phyloP scores from a whole-genome alignment of 2,113 vertebrate genomes.

The Diphyllodes magnificus region DNA sequence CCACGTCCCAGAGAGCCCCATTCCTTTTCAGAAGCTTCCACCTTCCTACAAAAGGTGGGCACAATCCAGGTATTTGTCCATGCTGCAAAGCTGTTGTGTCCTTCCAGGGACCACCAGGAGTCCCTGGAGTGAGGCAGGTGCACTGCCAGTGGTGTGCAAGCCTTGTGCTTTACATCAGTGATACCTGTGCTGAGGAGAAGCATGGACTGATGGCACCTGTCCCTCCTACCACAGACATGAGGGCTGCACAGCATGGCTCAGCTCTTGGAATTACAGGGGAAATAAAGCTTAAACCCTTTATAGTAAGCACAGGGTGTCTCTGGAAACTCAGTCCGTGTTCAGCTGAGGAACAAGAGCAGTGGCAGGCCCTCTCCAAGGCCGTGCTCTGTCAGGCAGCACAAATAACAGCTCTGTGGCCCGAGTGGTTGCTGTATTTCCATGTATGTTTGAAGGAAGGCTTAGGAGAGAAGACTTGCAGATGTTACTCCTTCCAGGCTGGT shows the following conservation, averaged over 20 bases:
- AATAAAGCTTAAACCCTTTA: neutral
- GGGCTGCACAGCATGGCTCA: neutral
- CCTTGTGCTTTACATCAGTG: accelerated
- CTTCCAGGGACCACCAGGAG: neutral
- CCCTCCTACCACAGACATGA: neutral
- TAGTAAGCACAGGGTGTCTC: neutral
- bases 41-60: neutral
- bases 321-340: neutral
- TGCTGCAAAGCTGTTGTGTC: neutral
- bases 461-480: too few relatives aligned
- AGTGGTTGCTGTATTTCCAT: neutral
- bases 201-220: neutral
- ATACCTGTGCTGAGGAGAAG: neutral
- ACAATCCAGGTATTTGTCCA: neutral
- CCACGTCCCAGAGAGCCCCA: neutral
- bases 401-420: accelerated
- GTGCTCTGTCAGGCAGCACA: neutral
- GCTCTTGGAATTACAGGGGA: neutral
- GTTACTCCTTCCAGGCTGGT: accelerated
- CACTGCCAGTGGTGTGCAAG: neutral
- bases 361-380: neutral
- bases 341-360: neutral
- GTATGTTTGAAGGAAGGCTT: neutral
- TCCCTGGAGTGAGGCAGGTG: accelerated
- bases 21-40: neutral